Base-by-base conservation (phyloP, 2,888 invertebrate species). In the Rhabditoides inermis region DNA sequence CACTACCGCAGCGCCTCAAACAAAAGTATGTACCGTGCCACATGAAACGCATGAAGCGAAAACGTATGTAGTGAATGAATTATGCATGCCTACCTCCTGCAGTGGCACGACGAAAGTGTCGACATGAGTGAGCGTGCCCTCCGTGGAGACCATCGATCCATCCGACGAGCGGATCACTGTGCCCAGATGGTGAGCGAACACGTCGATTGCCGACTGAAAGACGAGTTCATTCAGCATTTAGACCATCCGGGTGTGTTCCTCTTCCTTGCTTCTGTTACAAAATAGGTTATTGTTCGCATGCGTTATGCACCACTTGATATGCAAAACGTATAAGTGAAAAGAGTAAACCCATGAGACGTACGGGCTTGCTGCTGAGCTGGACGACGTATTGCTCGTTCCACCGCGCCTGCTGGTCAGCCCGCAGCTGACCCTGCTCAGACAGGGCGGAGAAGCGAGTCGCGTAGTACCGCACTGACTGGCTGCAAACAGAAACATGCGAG, bases 131-230 rank as follows among this genome's bases (percentile, higher is more conserved):
- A 71, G 56, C 10, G 66, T 70, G 46, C 65, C 64, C 23, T 53
- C 51, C 26, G 47, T 39, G 32, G 58, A 56, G 12, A 58, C 60
- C 20, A 68, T 52, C 25, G 51, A 51, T 3, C 55, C 58, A 23
- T 51, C 55, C 30, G 55, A 51, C 20, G 63, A 51, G 46, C 58
- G 40, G 45, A 71, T 60, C 12, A 69, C 64, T n/a, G 70, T 57
- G n/a, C 71, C 71, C 46, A 69, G 40, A 53, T 70, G 64, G 53
- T 69, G 65, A 30, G 62, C 71, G 41, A 71, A 65, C 2, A 71
- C 60, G 49, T 67, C 65, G 55, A 71, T 71, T 20, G 70, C 68
- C 1, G 59, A 61, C 70, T 70, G 51, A 54, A 65, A 52, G n/a
- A n/a, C n/a, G n/a, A n/a, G n/a, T n/a, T n/a, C n/a, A n/a, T n/a